Evolutionary conservation across 2,797 vertebrate genomes (phyloP), one percentile per base, ranked within the genome.

Genomic region (Masticophis lateralis): DNA sequence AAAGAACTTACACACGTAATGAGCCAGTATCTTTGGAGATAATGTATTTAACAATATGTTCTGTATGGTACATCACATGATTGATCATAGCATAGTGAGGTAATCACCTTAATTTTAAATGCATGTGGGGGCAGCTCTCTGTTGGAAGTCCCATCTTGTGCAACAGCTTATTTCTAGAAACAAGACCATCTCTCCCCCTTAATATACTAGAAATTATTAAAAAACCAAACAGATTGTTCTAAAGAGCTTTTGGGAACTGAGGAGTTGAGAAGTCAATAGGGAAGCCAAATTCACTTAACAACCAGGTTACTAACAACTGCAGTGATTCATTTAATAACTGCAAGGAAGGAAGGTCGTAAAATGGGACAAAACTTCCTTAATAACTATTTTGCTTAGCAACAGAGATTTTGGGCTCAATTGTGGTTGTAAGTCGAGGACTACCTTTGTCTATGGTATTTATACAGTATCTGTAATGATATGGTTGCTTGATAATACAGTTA

Each of bases 391-490:
- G 61, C 27, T 28, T 66, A 5, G 61, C 61, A 66, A n/a, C 4
- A 0, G 27, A 66, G 27, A 66, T 66, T 66, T 66, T 66, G 11
- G 27, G 27, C 27, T 66, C 27, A 66, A 13, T 13, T 66, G 61
- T 66, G 61, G 11, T 66, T 4, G 4, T 66, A 13, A n/a, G 61
- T n/a, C 1, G 0, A 66, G 61, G 61, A 66, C 11, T 66, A 66
- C 61, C 12, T 96, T 95, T 96, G 93, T 95, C 37, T 69, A 53
- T 94, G 93, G 94, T 94, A 95, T 61, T 95, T 94, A 94, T 74
- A 96, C 94, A 27, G 93, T 91, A 94, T n/a, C 92, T 89, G 91
- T 95, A 95, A 95, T 95, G 92, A 95, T 94, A 93, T 95, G 91
- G 92, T 92, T 93, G 93, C 94, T 90, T 95, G 88, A 4, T 94